Conservation (phyloP, 2,113 vertebrate genomes). For the Chelonoidis abingdonii region DNA sequence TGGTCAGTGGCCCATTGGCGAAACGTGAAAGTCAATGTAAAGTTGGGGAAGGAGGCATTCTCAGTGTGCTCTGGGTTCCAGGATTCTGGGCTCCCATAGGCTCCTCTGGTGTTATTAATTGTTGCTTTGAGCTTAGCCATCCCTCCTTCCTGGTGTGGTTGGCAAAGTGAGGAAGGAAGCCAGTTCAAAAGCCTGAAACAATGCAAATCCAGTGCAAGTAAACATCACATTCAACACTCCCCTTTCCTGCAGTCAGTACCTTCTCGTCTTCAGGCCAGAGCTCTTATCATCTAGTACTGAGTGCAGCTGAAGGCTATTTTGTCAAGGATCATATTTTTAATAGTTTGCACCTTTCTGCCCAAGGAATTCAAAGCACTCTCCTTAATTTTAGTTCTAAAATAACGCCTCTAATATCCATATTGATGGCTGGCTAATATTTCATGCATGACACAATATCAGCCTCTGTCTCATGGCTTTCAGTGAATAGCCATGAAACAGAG, state of each 20-base stretch:
- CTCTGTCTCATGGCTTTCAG: not conserved
- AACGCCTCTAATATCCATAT: not conserved
- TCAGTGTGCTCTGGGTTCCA: fast-evolving
- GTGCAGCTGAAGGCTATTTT: not conserved
- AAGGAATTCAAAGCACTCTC: not conserved
- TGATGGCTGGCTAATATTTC: not conserved
- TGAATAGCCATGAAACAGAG: not conserved
- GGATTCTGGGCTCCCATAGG: not conserved
- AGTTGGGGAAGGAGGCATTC: constrained; percentile 51
- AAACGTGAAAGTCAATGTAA: constrained; percentile 41
- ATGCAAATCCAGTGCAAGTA: not conserved
- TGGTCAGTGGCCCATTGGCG: constrained; percentile 60
- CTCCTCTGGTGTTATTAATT: not conserved
- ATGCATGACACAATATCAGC: not conserved
- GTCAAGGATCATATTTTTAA: not conserved
- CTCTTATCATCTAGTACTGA: not conserved
- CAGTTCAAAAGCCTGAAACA: not conserved
- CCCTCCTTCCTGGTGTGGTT: not conserved
- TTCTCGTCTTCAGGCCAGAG: not conserved
- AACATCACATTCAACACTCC: not conserved
- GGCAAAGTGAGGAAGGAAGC: not conserved
- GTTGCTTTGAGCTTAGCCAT: not conserved
- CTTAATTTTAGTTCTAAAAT: not conserved
- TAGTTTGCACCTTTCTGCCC: not conserved
- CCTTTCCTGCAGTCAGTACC: not conserved